Conservation (phyloP, 2,113 vertebrate species). For the Prolemur simus region DNA sequence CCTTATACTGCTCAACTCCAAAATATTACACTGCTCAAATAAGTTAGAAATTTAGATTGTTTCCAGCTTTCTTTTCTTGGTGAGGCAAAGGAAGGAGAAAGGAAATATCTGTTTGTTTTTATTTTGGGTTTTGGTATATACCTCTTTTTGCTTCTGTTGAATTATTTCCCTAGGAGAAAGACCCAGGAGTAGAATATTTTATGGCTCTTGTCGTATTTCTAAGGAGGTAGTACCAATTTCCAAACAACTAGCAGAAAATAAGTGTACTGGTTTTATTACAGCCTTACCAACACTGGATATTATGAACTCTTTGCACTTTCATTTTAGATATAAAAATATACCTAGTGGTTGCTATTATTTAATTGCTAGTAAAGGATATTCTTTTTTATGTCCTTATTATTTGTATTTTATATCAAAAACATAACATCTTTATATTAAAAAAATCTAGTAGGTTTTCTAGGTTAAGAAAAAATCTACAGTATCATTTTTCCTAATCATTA, state of each 20-base stretch:
- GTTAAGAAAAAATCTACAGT: not conserved
- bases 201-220: not conserved
- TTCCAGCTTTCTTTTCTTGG: not conserved
- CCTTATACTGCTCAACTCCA: not conserved
- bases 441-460: not conserved
- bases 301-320: not conserved
- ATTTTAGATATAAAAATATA: not conserved
- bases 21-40: not conserved
- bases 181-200: not conserved
- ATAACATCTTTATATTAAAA: not conserved
- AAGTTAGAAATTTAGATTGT: slow-evolving; percentile 8
- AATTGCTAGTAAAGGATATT: not conserved
- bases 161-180: not conserved
- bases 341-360: not conserved
- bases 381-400: not conserved
- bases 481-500: not conserved
- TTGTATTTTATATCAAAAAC: slow-evolving; percentile 23
- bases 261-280: not conserved
- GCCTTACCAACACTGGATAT: not conserved
- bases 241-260: not conserved
- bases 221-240: not conserved
- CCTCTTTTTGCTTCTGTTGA: not conserved
- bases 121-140: not conserved
- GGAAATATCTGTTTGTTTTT: slow-evolving; percentile 16
- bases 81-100: not conserved